phyloP scores from a whole-genome alignment of 2,888 invertebrate species.

The Harpagoxenus sublaevis region DNA sequence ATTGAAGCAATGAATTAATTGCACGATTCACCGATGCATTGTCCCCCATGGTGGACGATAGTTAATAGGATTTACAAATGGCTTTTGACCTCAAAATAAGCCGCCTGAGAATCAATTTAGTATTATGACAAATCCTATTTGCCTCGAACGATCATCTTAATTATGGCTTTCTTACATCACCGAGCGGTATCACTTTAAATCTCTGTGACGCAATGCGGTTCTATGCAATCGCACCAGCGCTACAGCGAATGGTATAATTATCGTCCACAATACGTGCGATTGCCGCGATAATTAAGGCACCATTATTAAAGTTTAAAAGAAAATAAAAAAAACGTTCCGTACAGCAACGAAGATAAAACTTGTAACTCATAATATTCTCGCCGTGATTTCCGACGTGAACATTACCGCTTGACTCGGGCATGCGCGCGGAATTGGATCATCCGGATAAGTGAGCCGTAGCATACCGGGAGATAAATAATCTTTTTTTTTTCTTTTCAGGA shows the following conservation, averaged over 20 bases:
- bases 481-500: conserved; percentile 50
- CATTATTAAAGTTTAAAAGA: neutral
- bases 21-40: conserved; percentile 77
- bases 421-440: conserved; percentile 48
- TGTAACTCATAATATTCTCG: neutral
- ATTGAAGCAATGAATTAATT: conserved; percentile 84
- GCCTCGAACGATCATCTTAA: conserved; percentile 58
- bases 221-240: conserved; percentile 47
- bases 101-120: conserved; percentile 83
- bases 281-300: conserved; percentile 8
- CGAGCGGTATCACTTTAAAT: conserved; percentile 5
- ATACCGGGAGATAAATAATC: conserved; percentile 51
- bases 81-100: conserved; percentile 80
- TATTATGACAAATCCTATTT: conserved; percentile 50
- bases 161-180: conserved; percentile 56
- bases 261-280: conserved; percentile 5
- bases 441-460: conserved; percentile 49
- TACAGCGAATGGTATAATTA: conserved; percentile 27
- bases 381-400: conserved; percentile 28
- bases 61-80: conserved; percentile 83
- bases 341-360: conserved; percentile 6
- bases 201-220: conserved; percentile 39
- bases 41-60: conserved; percentile 67
- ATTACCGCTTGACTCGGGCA: conserved; percentile 35
- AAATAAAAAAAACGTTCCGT: neutral